Evolutionary conservation across 2,113 vertebrate genomes (phyloP), one percentile per base, ranked within the genome.

Genomic region (Collichthys lucidus): DNA sequence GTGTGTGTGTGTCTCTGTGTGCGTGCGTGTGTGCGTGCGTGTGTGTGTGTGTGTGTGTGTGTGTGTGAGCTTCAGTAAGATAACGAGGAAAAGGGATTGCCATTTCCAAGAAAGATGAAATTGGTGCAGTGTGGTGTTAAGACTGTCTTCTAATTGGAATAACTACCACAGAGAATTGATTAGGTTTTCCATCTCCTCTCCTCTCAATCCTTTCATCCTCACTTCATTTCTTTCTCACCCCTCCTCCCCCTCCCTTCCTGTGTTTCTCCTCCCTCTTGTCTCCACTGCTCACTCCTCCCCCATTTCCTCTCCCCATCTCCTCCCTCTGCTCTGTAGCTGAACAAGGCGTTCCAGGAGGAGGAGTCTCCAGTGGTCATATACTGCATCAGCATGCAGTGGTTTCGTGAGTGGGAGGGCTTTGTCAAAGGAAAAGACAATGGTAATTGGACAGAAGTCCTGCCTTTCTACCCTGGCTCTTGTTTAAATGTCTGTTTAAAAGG

Each of bases 301-400:
- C 83, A 72, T 78, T 77, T 82, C 71, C 79, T 64, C 40, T 68
- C 44, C 56, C 31, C 15, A 50, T 59, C 40, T 46, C 57, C 59
- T 57, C 60, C 53, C 60, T 71, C 75, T 70, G 29, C 53, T 80
- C 74, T 88, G 69, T 89, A 99, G 98, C 96, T 99, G 86, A 99
- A 99, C 90, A 99, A 97, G 96, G 97, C 98, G 73, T 99, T 99
- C 92, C 98, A 99, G 92, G 97, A 99, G 93, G 98, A 99, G 88
- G 97, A 99, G 90, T 97, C 97, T 86, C 97, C 97, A 12, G 95
- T 96, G 73, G 96, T 96, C 24, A 99, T 99, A 90, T 99, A 98
- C 92, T 99, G 97, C 90, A 99, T 99, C 94, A 99, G 97, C 95
- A 99, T 99, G 98, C 97, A 99, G 64, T 99, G 98, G 98, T 99